Evolutionary conservation across 2,113 vertebrate genomes (phyloP), one percentile per base, ranked within the genome.

Genomic region (Eupsittula cactorum): DNA sequence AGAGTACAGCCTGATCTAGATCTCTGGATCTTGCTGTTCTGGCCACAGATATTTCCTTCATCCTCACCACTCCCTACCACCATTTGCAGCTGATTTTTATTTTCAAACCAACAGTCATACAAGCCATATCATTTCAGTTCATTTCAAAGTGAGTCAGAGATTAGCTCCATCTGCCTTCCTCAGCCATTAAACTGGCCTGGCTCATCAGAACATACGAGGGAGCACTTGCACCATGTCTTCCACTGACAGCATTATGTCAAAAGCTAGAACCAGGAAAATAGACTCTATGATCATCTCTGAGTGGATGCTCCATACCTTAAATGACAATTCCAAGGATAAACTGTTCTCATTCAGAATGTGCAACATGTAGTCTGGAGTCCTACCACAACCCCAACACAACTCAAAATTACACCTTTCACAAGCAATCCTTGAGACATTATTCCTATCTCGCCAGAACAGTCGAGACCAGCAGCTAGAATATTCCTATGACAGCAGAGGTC

Each of bases 121-220:
- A 52, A 59, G 27, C 14, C 39, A 29, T 29, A 50, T 24, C n/a
- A 41, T 24, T 77, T 74, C 4, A 3, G 24, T 29, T 59, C 18
- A 64, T 35, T 44, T 77, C 69, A n/a, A 81, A 9, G 19, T 9
- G 6, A 75, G 25, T 31, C 35, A 52, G 21, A 23, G 16, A 76
- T 71, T 13, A 71, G 50, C 23, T 47, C 41, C 33, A 63, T 14
- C 35, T 42, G 35, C 68, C 57, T 71, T 16, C 63, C 75, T 23
- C 57, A 68, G 57, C 41, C 29, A 39, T 35, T 52, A 29, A 35
- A 33, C 15, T 59, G 68, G 24, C 73, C 62, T 62, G 28, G 41
- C 50, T 37, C 2, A 0, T 27, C 39, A n/a, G 5, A 67, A 50
- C 3, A 57, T 47, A 46, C 12, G 2, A 42, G 16, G 23, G 17